phyloP scores from a whole-genome alignment of 1,140 invertebrate species.

The Ditylenchus dipsaci region DNA sequence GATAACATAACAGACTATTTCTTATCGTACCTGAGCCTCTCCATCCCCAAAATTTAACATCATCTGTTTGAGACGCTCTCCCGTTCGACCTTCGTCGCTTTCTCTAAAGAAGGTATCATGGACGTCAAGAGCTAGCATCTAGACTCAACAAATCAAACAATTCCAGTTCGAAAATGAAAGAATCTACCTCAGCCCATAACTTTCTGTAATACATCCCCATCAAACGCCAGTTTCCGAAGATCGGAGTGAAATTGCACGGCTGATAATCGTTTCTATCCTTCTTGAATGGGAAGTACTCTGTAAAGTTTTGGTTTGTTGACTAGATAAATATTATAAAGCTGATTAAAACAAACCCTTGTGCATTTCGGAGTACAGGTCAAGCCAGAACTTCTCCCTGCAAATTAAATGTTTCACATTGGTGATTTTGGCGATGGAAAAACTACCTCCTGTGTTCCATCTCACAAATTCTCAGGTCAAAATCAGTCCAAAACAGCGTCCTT shows the following conservation, averaged over 20 bases:
- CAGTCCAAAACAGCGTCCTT: constrained; percentile 55
- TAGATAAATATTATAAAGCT: too few relatives aligned
- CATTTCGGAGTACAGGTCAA: constrained; percentile 55
- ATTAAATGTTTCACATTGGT: too few relatives aligned
- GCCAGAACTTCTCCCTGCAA: constrained; percentile 55
- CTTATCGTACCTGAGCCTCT: constrained; percentile 45
- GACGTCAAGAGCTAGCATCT: constrained; percentile 56
- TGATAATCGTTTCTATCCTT: constrained; percentile 49
- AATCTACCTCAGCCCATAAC: constrained; percentile 39
- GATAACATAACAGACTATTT: too few relatives aligned
- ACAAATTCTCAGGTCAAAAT: constrained; percentile 51
- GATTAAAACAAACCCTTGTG: constrained; percentile 26
- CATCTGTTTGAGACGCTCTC: constrained; percentile 47
- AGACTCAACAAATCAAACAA: too few relatives aligned
- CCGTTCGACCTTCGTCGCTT: constrained; percentile 39
- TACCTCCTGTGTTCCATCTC: constrained; percentile 57
- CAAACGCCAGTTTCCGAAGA: constrained; percentile 45
- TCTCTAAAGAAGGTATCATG: constrained; percentile 53
- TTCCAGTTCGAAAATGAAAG: constrained; percentile 47
- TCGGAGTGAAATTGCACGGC: constrained; percentile 57
- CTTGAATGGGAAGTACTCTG: constrained; percentile 56
- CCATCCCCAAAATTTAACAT: constrained; percentile 48
- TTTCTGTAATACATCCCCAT: constrained; percentile 54
- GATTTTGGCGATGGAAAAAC: too few relatives aligned
- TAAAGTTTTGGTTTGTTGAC: too few relatives aligned